A percentile compares a stretch with the other conserved stretches of the same genome.
These are phyloP conservation scores for Caenorhabditis macrosperma DNA, from an alignment of 2,888 invertebrate genomes.

Conservation along the genomic window DNA sequence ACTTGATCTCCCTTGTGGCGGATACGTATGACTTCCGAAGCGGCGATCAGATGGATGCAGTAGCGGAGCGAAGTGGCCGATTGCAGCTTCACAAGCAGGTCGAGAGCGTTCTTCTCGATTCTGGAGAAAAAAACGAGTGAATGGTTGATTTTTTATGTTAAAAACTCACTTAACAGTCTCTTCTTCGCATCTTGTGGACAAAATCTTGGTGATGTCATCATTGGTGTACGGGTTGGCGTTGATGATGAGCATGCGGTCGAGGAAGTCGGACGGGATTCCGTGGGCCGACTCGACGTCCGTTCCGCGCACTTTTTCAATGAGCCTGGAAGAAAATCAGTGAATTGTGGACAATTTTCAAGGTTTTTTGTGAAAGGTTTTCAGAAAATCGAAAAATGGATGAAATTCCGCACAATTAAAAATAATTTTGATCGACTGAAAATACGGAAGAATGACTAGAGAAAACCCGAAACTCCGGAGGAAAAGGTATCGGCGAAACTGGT, in stretches of 20 bases:
- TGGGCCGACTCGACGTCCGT: constrained; percentile 95
- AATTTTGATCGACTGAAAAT: too few species aligned
- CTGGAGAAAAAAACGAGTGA: constrained; percentile 43
- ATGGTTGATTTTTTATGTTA: not conserved
- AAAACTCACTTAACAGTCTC: constrained; percentile 89
- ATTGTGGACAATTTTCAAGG: not conserved
- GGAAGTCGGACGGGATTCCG: constrained; percentile 95
- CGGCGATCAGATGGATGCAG: constrained; percentile 96
- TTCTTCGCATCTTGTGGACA: constrained; percentile 85
- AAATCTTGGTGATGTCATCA: constrained; percentile 66
- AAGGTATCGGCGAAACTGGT: too few species aligned
- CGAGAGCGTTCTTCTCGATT: constrained; percentile 91
- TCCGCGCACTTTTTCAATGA: constrained; percentile 87
- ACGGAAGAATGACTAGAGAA: too few species aligned
- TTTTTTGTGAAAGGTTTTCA: too few species aligned
- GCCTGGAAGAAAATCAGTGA: constrained; percentile 44
- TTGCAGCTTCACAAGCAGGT: constrained; percentile 92
- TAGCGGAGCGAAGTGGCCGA: constrained; percentile 94
- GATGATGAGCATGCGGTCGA: constrained; percentile 85
- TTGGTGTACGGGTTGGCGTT: constrained; percentile 83
- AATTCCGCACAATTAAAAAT: too few species aligned
- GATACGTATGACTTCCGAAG: constrained; percentile 93
- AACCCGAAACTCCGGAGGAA: too few species aligned
- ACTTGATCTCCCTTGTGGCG: constrained; percentile 81
- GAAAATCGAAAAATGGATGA: too few species aligned